A percentile compares a stretch with the other conserved stretches of the same genome.
phyloP scores from a whole-genome alignment of 2,888 invertebrate species.

The Himalopsyche japonica region DNA sequence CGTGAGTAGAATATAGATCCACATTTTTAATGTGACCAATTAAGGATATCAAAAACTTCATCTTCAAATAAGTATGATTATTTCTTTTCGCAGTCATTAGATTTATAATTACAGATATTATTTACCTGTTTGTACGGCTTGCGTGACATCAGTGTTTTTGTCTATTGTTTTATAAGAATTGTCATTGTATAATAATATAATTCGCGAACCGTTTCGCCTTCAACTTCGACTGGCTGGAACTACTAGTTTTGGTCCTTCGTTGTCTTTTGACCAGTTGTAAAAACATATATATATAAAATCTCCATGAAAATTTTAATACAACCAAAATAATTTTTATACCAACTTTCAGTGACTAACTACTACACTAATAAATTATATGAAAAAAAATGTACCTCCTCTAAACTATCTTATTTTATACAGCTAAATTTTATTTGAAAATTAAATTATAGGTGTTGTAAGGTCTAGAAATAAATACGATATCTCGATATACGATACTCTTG shows the following conservation, averaged over 20 bases:
- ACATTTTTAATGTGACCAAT: neutral
- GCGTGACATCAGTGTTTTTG: neutral
- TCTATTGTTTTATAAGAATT: neutral
- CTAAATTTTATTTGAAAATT: too few species aligned
- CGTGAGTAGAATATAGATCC: too few species aligned
- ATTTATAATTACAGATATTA: neutral
- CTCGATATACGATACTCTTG: too few species aligned
- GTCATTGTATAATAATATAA: neutral
- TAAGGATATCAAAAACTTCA: neutral
- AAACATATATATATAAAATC: neutral
- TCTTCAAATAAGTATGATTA: neutral
- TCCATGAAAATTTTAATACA: too few species aligned
- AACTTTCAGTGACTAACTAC: too few species aligned
- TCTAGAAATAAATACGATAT: too few species aligned
- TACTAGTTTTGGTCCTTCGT: neutral
- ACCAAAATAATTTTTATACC: too few species aligned
- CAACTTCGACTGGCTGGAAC: neutral
- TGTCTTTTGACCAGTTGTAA: neutral
- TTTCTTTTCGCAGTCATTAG: neutral
- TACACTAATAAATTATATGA: too few species aligned
- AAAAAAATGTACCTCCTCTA: too few species aligned
- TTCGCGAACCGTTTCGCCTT: neutral
- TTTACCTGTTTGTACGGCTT: neutral
- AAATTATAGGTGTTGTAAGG: too few species aligned
- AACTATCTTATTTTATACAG: too few species aligned